Evolutionary conservation across 1,140 invertebrate species (phyloP).

Genomic region (Nasonia longicornis): DNA sequence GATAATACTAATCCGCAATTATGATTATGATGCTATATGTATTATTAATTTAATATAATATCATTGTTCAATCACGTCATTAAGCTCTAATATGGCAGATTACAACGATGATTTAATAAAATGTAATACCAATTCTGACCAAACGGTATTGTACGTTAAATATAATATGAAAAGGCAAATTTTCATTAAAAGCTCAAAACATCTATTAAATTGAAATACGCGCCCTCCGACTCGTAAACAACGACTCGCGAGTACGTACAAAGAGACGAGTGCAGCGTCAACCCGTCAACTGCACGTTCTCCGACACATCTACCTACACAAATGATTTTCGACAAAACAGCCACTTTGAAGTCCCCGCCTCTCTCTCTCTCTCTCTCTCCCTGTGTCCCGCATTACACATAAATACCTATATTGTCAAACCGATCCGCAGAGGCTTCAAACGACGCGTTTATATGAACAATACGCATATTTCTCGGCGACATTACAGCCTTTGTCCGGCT

Average conservation of each 20-base stretch:
- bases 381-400: neutral
- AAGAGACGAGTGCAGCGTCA: neutral
- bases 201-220: neutral
- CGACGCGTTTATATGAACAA: too few species aligned
- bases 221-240: too few species aligned
- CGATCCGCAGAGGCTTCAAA: neutral
- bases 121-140: neutral
- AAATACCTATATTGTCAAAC: neutral
- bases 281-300: neutral
- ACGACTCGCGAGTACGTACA: neutral
- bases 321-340: slow-evolving; percentile 27
- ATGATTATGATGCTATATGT: too few species aligned
- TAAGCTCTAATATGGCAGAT: too few species aligned
- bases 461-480: too few species aligned
- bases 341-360: slow-evolving; percentile 6
- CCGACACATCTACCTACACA: neutral
- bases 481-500: neutral
- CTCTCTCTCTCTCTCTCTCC: neutral
- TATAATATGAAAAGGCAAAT: too few species aligned
- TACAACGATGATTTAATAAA: too few species aligned
- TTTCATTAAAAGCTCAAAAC: too few species aligned
- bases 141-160: neutral
- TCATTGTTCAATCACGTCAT: too few species aligned
- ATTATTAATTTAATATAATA: too few species aligned
- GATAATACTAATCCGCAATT: too few species aligned